Evolutionary conservation across 2,888 invertebrate species (phyloP).

Genomic region (Microctonus aethiopoides): DNA sequence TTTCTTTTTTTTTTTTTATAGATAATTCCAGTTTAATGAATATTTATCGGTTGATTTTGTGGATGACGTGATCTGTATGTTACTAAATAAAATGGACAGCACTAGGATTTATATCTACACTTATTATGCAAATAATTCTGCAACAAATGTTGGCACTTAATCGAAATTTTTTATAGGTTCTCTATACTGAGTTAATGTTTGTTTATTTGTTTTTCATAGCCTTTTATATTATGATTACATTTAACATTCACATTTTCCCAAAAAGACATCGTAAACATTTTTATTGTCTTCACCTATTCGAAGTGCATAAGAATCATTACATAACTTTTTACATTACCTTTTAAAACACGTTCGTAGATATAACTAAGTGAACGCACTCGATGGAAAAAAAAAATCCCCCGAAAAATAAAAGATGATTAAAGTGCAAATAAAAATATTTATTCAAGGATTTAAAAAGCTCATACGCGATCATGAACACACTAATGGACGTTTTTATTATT

Average conservation of each 20-base stretch:
- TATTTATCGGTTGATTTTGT: conserved; percentile 1
- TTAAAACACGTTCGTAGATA: neutral
- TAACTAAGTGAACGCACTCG: neutral
- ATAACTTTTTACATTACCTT: neutral
- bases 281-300: conserved; percentile 4
- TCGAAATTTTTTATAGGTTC: conserved; percentile 18
- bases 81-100: conserved; percentile 8
- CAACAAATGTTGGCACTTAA: conserved; percentile 19
- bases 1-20: neutral
- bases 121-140: conserved; percentile 20
- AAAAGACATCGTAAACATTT: conserved; percentile 23
- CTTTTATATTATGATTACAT: neutral
- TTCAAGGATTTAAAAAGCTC: neutral
- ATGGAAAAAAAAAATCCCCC: no score
- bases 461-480: neutral
- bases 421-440: conserved; percentile 6
- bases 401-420: neutral
- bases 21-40: neutral
- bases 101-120: conserved; percentile 16
- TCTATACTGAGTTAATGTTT: neutral
- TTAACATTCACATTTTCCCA: conserved; percentile 1
- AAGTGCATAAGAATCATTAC: neutral
- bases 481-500: neutral
- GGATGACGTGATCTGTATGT: neutral
- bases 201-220: neutral